Percentiles rank a stretch among this genome's conserved stretches.
These are phyloP conservation scores for Grammomys surdaster DNA, from an alignment of 2,113 vertebrate species.

Conservation along the genomic window DNA sequence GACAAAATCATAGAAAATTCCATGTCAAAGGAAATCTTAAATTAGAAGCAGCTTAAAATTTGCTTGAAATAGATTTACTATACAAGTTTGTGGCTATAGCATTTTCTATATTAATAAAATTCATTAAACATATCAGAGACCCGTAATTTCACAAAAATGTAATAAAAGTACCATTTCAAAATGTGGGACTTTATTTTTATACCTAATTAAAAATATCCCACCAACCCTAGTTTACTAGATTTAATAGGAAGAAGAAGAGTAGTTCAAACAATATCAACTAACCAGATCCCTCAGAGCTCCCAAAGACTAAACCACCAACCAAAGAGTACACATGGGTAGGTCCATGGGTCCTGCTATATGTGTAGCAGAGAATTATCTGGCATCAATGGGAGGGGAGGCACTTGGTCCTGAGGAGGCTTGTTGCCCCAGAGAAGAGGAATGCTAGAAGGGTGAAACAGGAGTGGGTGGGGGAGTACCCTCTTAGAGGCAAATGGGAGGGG, in stretches of 20 bases:
- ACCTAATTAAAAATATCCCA: not conserved
- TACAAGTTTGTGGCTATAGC: not conserved
- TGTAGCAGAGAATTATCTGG: too few species aligned
- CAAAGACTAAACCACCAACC: too few species aligned
- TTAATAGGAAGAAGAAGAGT: slow-evolving; percentile 4
- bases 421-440: too few species aligned
- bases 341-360: too few species aligned
- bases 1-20: slow-evolving; percentile 53
- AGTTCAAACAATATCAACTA: not conserved
- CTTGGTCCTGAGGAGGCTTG: too few species aligned
- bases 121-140: slow-evolving; percentile 35
- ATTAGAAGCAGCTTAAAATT: slow-evolving; percentile 45
- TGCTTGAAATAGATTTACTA: slow-evolving; percentile 32
- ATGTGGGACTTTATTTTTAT: slow-evolving; percentile 16
- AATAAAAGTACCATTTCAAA: slow-evolving; percentile 5
- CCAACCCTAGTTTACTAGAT: not conserved
- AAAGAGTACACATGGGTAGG: too few species aligned
- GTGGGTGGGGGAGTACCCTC: too few species aligned
- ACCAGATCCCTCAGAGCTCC: too few species aligned
- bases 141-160: slow-evolving; percentile 2
- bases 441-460: too few species aligned
- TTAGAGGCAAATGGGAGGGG: too few species aligned
- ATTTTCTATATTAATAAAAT: not conserved
- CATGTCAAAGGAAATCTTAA: slow-evolving; percentile 55
- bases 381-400: too few species aligned